A percentile compares a stretch with the other conserved stretches of the same genome.
phyloP scores from a whole-genome alignment of 2,113 vertebrate species.

The Anthoscopus minutus region DNA sequence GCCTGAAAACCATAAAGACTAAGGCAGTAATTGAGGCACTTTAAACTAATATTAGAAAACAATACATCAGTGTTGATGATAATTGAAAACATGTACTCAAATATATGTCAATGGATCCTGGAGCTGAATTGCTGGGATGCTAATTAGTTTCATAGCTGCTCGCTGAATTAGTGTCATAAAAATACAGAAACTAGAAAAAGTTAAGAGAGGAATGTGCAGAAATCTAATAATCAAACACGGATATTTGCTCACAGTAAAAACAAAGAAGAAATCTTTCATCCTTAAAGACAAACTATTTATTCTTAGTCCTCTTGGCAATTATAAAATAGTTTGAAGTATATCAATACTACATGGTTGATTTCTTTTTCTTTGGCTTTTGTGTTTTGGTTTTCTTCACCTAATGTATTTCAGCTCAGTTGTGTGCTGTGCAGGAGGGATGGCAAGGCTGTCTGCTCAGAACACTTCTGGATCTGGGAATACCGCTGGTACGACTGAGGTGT shows the following conservation, averaged over 20 bases:
- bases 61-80: background rate
- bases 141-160: background rate
- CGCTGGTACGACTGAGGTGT: slow-evolving; percentile 70
- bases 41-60: slow-evolving; percentile 32
- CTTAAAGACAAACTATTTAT: background rate
- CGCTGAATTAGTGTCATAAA: background rate
- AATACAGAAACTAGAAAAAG: background rate
- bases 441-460: slow-evolving; percentile 54
- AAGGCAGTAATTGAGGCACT: background rate
- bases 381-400: slow-evolving; percentile 20
- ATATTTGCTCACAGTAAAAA: background rate
- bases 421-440: slow-evolving; percentile 73
- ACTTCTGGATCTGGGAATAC: slow-evolving; percentile 72
- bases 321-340: background rate
- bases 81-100: slow-evolving; percentile 31
- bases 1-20: background rate
- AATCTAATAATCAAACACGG: background rate
- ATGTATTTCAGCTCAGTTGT: slow-evolving; percentile 72
- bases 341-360: background rate
- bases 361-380: background rate
- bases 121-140: background rate
- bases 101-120: background rate
- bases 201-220: background rate
- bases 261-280: background rate
- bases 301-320: background rate